Percentiles rank a stretch among this genome's conserved stretches.
Conservation (phyloP, 2,113 vertebrate genomes). For the Charadrius vociferus region DNA sequence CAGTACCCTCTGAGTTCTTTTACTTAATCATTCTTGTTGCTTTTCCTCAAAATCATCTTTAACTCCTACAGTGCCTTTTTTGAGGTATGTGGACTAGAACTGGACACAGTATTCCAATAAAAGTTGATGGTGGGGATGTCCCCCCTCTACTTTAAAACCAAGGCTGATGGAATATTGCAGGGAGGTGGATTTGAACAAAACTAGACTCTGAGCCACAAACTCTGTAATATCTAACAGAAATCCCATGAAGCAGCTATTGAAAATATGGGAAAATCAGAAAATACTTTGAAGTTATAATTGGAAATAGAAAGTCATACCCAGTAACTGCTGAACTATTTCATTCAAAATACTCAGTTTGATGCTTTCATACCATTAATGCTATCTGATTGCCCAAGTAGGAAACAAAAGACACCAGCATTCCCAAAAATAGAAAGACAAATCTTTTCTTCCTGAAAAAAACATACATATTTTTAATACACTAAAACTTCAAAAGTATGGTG, state of each 20-base stretch:
- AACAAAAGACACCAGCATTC: not conserved
- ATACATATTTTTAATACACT: not conserved
- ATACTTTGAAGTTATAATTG: not conserved
- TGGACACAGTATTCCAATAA: not conserved
- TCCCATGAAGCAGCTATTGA: not conserved
- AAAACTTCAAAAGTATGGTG: not conserved
- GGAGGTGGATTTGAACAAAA: not conserved
- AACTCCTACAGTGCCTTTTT: not conserved
- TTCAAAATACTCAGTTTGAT: not conserved
- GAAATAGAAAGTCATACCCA: not conserved
- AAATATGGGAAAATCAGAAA: not conserved
- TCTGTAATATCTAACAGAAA: not conserved
- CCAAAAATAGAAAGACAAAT: not conserved
- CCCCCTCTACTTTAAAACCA: not conserved
- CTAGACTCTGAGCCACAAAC: not conserved
- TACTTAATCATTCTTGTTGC: not conserved
- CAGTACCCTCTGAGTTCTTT: not conserved
- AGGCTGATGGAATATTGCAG: not conserved
- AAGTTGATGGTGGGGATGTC: not conserved
- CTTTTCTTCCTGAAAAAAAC: not conserved
- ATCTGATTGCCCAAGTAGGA: not conserved
- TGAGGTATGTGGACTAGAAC: not conserved
- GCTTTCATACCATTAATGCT: not conserved
- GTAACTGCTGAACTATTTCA: not conserved
- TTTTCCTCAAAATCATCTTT: not conserved